Conservation (phyloP, 1,140 invertebrate genomes). For the Euwallacea similis region DNA sequence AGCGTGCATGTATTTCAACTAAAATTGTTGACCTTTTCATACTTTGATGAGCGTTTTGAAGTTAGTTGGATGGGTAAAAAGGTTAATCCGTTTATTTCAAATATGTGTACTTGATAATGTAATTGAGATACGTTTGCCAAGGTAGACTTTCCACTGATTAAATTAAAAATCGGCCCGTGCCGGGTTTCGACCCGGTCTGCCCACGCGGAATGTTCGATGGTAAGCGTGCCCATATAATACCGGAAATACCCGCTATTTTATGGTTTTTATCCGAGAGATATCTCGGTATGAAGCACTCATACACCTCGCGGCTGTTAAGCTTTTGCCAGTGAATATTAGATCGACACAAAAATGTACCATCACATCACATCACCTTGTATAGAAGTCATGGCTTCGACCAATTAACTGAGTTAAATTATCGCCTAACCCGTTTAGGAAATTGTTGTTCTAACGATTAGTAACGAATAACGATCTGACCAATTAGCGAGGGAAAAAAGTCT, state of each 20-base stretch:
- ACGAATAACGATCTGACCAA: conserved; percentile 16
- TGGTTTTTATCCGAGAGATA: conserved; percentile 19
- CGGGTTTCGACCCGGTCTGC: conserved; percentile 7
- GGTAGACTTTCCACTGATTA: conserved; percentile 19
- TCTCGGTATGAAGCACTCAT: conserved; percentile 1
- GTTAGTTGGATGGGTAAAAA: background rate
- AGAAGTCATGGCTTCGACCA: no score
- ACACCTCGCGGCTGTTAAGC: background rate
- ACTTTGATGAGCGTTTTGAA: background rate
- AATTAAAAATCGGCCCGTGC: conserved; percentile 27
- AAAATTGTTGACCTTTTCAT: background rate
- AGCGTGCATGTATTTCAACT: background rate
- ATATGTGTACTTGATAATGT: background rate
- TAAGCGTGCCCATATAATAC: conserved; percentile 24
- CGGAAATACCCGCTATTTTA: conserved; percentile 20
- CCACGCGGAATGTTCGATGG: conserved; percentile 19
- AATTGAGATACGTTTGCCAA: conserved; percentile 16
- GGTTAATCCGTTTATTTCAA: background rate
- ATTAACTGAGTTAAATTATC: conserved; percentile 19
- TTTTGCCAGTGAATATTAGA: background rate
- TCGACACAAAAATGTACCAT: background rate
- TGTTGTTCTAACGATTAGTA: conserved; percentile 27
- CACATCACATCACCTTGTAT: background rate
- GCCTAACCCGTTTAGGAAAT: conserved; percentile 22
- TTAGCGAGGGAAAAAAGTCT: conserved; percentile 21